Conservation (phyloP, 1,140 invertebrate genomes). For the Anoplolepis gracilipes region DNA sequence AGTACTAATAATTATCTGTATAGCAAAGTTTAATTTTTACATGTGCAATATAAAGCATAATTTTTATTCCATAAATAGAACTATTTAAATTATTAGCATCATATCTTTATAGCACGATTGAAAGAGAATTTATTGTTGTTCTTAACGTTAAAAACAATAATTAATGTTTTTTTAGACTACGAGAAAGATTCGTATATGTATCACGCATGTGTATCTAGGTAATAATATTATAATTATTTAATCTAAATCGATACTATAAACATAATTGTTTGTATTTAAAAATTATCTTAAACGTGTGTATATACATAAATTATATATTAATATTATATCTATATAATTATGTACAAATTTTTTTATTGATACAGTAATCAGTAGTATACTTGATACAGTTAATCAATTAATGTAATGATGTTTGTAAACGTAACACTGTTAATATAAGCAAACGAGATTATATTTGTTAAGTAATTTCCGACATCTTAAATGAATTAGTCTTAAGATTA, state of each 20-base stretch:
- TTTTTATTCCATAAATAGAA: neutral
- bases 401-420: neutral
- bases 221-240: neutral
- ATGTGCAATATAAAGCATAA: neutral
- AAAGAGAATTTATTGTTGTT: neutral
- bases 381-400: constrained; percentile 9
- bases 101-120: neutral
- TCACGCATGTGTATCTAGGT: neutral
- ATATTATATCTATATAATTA: constrained; percentile 13
- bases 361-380: too few relatives aligned
- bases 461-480: neutral
- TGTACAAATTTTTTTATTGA: neutral
- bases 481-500: constrained; percentile 25
- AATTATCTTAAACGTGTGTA: neutral
- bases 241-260: neutral
- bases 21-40: constrained; percentile 10
- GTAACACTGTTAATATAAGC: too few relatives aligned
- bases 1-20: neutral
- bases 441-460: neutral
- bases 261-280: neutral
- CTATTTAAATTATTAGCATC: neutral
- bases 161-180: neutral
- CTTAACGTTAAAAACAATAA: neutral
- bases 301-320: neutral
- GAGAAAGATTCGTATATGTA: neutral